A percentile compares a stretch with the other conserved stretches of the same genome.
Conservation (phyloP, 2,113 vertebrate species). For the Pterocles burchelli region DNA sequence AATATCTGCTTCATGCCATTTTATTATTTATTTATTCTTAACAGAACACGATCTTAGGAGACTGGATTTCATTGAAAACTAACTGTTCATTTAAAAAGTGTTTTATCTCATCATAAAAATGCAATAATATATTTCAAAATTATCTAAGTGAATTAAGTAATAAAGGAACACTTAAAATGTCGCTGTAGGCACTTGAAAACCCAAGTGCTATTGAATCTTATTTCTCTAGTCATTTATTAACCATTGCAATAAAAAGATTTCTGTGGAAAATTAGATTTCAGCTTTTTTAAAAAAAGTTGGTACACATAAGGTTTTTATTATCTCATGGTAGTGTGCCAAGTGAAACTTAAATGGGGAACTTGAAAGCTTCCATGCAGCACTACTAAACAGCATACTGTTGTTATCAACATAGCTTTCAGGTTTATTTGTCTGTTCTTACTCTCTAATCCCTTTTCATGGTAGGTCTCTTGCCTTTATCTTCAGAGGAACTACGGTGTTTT, state of each 20-base stretch:
- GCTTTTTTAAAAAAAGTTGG: background rate
- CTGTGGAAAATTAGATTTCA: background rate
- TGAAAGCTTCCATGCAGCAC: background rate
- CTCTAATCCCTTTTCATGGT: background rate
- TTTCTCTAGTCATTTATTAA: background rate
- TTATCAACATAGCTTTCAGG: background rate
- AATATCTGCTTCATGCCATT: background rate
- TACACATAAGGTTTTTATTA: background rate
- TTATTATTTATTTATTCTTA: background rate
- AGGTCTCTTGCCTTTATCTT: background rate
- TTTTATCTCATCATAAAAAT: background rate
- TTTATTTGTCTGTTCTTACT: background rate
- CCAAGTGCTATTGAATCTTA: background rate
- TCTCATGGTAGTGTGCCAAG: background rate
- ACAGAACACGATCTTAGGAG: background rate
- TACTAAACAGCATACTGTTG: rapidly evolving
- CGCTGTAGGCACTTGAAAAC: background rate
- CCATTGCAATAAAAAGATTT: background rate
- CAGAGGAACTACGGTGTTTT: background rate
- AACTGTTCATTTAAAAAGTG: background rate
- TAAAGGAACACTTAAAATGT: background rate
- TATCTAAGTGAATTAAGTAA: background rate
- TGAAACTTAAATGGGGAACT: background rate
- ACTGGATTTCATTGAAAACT: background rate
- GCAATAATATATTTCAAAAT: background rate